phyloP scores from a whole-genome alignment of 1,140 invertebrate genomes.

The Drosophila pallidifrons region DNA sequence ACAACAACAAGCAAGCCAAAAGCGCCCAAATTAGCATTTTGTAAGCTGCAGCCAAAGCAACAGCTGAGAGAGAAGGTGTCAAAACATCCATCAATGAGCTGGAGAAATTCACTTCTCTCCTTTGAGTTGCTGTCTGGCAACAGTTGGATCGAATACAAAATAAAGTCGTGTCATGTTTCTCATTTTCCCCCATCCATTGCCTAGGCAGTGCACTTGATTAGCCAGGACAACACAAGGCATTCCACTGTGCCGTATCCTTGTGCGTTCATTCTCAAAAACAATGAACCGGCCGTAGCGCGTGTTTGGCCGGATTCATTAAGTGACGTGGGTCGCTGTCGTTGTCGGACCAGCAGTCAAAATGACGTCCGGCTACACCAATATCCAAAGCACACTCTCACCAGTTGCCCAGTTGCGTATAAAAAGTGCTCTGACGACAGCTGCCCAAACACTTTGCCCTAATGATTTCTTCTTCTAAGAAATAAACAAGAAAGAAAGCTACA shows the following conservation, averaged over 20 bases:
- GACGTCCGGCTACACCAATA: background rate
- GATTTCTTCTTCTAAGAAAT: constrained; percentile 40
- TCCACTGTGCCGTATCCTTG: constrained; percentile 8
- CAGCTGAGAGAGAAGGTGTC: constrained; percentile 36
- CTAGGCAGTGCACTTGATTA: constrained; percentile 71
- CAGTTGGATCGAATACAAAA: constrained; percentile 31
- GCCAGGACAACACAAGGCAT: constrained; percentile 42
- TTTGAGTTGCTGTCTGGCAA: constrained; percentile 5
- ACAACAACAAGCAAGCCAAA: background rate
- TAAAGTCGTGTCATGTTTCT: constrained; percentile 42
- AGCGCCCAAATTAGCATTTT: constrained; percentile 62
- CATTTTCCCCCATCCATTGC: background rate
- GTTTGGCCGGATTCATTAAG: constrained; percentile 62
- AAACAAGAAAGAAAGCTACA: background rate
- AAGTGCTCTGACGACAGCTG: constrained; percentile 56
- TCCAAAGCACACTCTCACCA: constrained; percentile 37
- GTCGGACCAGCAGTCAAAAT: constrained; percentile 24
- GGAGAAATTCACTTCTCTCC: constrained; percentile 2
- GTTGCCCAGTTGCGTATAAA: constrained; percentile 57
- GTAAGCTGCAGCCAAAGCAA: constrained; percentile 10
- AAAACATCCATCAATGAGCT: constrained; percentile 14
- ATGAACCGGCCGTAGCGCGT: constrained; percentile 28
- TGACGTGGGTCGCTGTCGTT: constrained; percentile 44
- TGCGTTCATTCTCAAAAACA: constrained; percentile 35
- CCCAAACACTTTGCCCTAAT: constrained; percentile 54